Evolutionary conservation across 2,113 vertebrate species (phyloP), one percentile per base, ranked within the genome.

Genomic region (Clarias macrocephalus): DNA sequence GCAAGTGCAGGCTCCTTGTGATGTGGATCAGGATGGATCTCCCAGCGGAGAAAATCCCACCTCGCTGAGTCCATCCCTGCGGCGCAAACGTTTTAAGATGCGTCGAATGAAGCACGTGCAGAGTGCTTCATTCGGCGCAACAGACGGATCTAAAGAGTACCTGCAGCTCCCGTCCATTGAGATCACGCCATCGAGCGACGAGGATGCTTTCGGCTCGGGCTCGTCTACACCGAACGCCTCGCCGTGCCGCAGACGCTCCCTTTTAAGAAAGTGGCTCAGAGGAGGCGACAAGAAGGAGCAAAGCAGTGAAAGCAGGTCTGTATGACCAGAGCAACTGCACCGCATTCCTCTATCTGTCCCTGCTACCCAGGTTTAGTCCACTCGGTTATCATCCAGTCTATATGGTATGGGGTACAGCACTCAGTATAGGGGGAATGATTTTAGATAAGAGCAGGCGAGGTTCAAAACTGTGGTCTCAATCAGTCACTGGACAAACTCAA

Each of bases 121-220:
- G 54, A 91, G 87, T n/a, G n/a, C n/a, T n/a, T n/a, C n/a, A n/a
- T n/a, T n/a, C n/a, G n/a, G n/a, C n/a, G n/a, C 90, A 83, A 94
- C 92, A 88, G 91, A 94, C 87, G 94, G 95, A 0, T 93, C 91
- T 89, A 96, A 96, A 91, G 96, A 96, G 86, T 96, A 95, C 91
- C 93, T 97, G 86, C 96, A 96, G 91, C 95, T 96, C 75, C 96
- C 96, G 1, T 96, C 96, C 91, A 97, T 97, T 89, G 96, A 97
- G 92, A 96, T 97, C 88, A 97, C 96, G 3, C 96, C 96, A 0
- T 97, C 96, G 80, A 97, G 96, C 63, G 96, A 97, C 37, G 96
- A 97, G 92, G 96, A 97, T 80, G 95, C 95, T 0, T 93, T 94
- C 0, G 96, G 95, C 94, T 97, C 96, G 73, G 95, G 94, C 92